Evolutionary conservation across 2,888 invertebrate genomes (phyloP).

Genomic region (Lasioglossum pauxillum): DNA sequence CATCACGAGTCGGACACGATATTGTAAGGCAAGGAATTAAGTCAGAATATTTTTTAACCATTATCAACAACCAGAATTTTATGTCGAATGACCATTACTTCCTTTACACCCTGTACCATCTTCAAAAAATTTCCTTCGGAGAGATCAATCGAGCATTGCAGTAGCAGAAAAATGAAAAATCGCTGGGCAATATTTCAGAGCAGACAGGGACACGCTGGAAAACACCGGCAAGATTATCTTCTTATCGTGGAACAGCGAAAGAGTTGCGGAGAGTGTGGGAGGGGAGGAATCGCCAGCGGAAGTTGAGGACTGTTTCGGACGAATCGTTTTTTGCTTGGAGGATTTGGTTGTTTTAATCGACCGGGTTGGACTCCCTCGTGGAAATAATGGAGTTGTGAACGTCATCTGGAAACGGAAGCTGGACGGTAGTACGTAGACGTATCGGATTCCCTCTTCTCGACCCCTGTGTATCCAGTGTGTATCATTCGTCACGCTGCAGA

Average conservation of each 20-base stretch:
- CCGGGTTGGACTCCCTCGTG: background rate
- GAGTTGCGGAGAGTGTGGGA: background rate
- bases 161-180: background rate
- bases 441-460: slow-evolving; percentile 42
- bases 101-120: background rate
- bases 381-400: background rate
- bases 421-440: slow-evolving; percentile 7
- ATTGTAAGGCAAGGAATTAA: too few species aligned
- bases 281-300: background rate
- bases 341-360: background rate
- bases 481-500: slow-evolving; percentile 39
- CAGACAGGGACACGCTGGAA: background rate
- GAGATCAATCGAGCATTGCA: background rate
- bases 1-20: too few species aligned
- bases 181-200: background rate
- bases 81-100: background rate
- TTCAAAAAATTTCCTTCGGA: background rate
- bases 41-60: too few species aligned
- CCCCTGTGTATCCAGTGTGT: slow-evolving; percentile 27
- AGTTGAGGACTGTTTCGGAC: background rate
- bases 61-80: too few species aligned
- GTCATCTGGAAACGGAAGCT: slow-evolving; percentile 7
- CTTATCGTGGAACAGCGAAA: background rate
- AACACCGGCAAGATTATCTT: background rate
- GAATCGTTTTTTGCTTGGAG: background rate